Evolutionary conservation across 2,888 invertebrate species (phyloP).

Genomic region (Sicus ferrugineus): DNA sequence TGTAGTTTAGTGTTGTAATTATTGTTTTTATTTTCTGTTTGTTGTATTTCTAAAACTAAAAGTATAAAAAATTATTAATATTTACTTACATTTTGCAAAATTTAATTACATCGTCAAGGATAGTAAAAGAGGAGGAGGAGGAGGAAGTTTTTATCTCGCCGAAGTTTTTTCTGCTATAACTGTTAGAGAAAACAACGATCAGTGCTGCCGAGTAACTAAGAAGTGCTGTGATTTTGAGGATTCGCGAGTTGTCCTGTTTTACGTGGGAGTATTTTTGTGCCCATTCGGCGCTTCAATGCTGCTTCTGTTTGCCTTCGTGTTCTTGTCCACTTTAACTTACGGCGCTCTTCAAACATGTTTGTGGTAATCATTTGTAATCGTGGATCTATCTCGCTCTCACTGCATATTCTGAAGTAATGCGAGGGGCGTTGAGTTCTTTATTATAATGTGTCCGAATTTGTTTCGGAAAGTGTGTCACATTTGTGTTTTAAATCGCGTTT

Average conservation of each 20-base stretch:
- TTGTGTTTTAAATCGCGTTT: too few relatives aligned
- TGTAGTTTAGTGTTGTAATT: slow-evolving; percentile 1
- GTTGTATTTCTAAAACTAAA: too few relatives aligned
- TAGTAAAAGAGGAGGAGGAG: not conserved
- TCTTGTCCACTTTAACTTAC: slow-evolving; percentile 44
- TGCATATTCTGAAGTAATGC: too few relatives aligned
- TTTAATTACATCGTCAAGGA: not conserved
- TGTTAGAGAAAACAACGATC: not conserved
- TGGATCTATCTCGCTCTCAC: too few relatives aligned
- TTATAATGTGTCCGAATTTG: too few relatives aligned
- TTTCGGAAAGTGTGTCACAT: too few relatives aligned
- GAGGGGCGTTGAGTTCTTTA: too few relatives aligned
- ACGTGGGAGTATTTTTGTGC: not conserved
- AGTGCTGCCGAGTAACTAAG: too few relatives aligned
- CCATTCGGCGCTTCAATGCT: slow-evolving; percentile 41
- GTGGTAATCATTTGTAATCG: slow-evolving; percentile 43
- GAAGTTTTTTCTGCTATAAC: not conserved
- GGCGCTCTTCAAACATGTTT: slow-evolving; percentile 44
- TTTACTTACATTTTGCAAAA: not conserved
- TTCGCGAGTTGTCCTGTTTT: not conserved
- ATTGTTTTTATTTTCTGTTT: not conserved
- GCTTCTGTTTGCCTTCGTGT: slow-evolving; percentile 44
- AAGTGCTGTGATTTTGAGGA: not conserved
- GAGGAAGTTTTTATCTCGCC: not conserved
- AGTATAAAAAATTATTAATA: too few relatives aligned